Base-by-base conservation (phyloP, 2,888 invertebrate species). In the Torymus auratus region DNA sequence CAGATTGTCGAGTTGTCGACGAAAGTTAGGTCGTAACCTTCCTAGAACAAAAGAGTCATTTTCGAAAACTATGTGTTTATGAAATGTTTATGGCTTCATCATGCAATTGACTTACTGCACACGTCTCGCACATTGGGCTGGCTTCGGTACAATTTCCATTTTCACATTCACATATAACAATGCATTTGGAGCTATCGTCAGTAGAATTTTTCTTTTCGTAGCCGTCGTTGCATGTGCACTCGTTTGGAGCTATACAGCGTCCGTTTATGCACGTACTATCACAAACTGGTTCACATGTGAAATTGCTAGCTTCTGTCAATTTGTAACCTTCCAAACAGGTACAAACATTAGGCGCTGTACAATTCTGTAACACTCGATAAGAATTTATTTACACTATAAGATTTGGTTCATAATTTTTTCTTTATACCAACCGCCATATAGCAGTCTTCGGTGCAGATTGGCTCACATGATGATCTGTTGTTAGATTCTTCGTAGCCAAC, bases 1-100 rank as follows among this genome's bases (percentile, higher is more conserved):
- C 95, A 95, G 86, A 92, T 94, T 83, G 81, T 82, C 12, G 58
- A 41, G n/a, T 82, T 81, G 12, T 17, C 61, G 17, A 77, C 62
- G 12, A 88, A 83, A 0, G 89, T 88, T 0, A 84, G 85, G 0
- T 86, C 78, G 82, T 92, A 92, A 0, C 83, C 86, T 20, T 74
- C 74, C 82, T 82, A 23, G 7, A 41, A 41, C 11, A 60, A 69
- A 60, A 67, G 28, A 7, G 28, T 50, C 5, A 41, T 41, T 10
- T 41, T 7, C 41, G 41, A 20, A 73, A 1, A 68, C 5, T 10
- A 28, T 61, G 28, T 58, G 2, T 58, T 58, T 58, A 62, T 62
- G 7, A 64, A 7, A 41, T 41, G 1, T 41, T 10, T 41, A 7
- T 64, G 28, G 62, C 4, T 5, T 28, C 13, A 15, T 2, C 17